phyloP scores from a whole-genome alignment of 1,140 invertebrate genomes.

The Leptinotarsa lineolata region DNA sequence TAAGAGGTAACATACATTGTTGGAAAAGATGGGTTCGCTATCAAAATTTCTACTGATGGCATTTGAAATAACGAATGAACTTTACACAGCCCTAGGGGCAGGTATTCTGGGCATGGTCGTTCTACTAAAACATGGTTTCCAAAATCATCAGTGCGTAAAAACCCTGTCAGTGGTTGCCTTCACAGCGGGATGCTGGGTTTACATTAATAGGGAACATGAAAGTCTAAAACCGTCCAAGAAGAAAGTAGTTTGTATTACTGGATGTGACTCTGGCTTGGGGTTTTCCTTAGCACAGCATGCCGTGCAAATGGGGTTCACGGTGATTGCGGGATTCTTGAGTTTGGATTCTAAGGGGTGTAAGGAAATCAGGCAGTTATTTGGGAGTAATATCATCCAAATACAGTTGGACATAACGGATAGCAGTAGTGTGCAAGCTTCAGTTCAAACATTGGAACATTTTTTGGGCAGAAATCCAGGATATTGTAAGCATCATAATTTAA shows the following conservation, averaged over 20 bases:
- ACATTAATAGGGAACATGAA: conserved; percentile 38
- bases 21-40: conserved; percentile 37
- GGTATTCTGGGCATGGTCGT: conserved; percentile 47
- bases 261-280: conserved; percentile 84
- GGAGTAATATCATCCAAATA: conserved; percentile 57
- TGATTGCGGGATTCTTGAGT: conserved; percentile 73
- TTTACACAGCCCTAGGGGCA: conserved; percentile 47
- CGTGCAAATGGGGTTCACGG: conserved; percentile 63
- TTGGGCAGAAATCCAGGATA: conserved; percentile 55
- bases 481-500: conserved; percentile 56
- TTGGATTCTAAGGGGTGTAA: conserved; percentile 54
- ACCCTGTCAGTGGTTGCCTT: conserved; percentile 42
- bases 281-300: conserved; percentile 70
- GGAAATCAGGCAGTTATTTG: conserved; percentile 50
- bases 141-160: conserved; percentile 41
- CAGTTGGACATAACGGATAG: conserved; percentile 71
- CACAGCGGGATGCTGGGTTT: conserved; percentile 47
- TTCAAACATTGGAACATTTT: conserved; percentile 44
- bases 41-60: conserved; percentile 36
- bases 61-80: conserved; percentile 53
- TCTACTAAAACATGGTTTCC: conserved; percentile 45
- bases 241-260: conserved; percentile 72
- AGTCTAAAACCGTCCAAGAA: conserved; percentile 40
- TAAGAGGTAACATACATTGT: not conserved
- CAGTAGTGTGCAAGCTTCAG: conserved; percentile 61